phyloP scores from a whole-genome alignment of 1,140 invertebrate genomes.

The Acyrthosiphon pisum region DNA sequence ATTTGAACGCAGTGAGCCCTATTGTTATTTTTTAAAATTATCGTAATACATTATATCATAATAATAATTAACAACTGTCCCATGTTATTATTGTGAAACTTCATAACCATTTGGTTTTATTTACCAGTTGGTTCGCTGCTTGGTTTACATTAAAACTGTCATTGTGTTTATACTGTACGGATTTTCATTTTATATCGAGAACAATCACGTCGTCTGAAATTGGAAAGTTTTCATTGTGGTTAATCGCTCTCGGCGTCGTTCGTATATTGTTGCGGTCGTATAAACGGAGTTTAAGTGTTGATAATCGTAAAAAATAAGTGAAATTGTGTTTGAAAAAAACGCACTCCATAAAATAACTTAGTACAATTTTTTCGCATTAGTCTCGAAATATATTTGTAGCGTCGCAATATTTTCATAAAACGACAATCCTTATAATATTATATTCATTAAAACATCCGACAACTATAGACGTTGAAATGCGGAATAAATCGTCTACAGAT shows the following conservation, averaged over 20 bases:
- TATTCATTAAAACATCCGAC: neutral
- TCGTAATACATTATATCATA: neutral
- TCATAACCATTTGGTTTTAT: neutral
- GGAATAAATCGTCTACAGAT: too few relatives aligned
- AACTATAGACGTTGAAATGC: too few relatives aligned
- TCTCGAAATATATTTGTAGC: neutral
- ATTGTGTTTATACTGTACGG: neutral
- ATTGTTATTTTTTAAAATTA: neutral
- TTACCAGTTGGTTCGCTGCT: neutral
- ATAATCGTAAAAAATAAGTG: neutral
- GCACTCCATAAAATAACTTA: neutral
- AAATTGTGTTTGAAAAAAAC: neutral
- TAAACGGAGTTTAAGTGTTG: neutral
- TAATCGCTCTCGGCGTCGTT: neutral
- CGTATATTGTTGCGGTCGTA: neutral
- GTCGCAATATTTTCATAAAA: neutral
- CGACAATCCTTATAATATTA: neutral
- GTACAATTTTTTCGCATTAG: neutral
- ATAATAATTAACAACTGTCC: neutral
- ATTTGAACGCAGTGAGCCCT: too few relatives aligned
- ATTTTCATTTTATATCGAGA: neutral
- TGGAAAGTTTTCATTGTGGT: neutral
- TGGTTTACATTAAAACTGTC: neutral
- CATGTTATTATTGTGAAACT: neutral
- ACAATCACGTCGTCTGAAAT: neutral